Conservation (phyloP, 2,797 vertebrate species). For the Nothura maculosa region DNA sequence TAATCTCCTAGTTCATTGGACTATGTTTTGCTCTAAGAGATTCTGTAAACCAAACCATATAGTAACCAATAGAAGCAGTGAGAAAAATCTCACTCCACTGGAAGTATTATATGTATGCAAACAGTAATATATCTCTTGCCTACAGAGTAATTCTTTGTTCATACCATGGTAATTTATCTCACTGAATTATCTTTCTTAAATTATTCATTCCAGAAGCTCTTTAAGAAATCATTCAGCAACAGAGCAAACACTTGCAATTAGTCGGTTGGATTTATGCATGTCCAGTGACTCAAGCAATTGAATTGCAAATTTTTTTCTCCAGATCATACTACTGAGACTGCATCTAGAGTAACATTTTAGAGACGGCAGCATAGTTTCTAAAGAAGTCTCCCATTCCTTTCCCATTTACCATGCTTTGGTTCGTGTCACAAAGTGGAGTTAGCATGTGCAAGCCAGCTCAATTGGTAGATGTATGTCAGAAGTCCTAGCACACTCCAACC, state of each 20-base stretch:
- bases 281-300: not conserved
- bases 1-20: slow-evolving; percentile 36
- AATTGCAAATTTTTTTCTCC: not conserved
- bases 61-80: slow-evolving; percentile 42
- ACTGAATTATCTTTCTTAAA: slow-evolving; percentile 16
- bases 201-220: slow-evolving; percentile 20
- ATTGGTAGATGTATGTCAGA: not conserved
- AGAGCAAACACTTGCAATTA: not conserved
- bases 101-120: slow-evolving; percentile 32
- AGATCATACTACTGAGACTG: not conserved
- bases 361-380: not conserved
- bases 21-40: not conserved
- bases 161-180: slow-evolving; percentile 16
- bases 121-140: slow-evolving; percentile 32
- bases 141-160: slow-evolving; percentile 48
- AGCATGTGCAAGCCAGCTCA: not conserved
- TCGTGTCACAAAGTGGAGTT: fast-evolving
- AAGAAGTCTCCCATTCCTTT: not conserved
- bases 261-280: not conserved
- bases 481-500: not conserved
- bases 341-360: not conserved
- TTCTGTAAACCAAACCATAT: slow-evolving; percentile 34
- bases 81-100: slow-evolving; percentile 50
- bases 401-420: fast-evolving
- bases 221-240: not conserved